phyloP scores from a whole-genome alignment of 2,797 vertebrate genomes.

The Spheniscus humboldti region DNA sequence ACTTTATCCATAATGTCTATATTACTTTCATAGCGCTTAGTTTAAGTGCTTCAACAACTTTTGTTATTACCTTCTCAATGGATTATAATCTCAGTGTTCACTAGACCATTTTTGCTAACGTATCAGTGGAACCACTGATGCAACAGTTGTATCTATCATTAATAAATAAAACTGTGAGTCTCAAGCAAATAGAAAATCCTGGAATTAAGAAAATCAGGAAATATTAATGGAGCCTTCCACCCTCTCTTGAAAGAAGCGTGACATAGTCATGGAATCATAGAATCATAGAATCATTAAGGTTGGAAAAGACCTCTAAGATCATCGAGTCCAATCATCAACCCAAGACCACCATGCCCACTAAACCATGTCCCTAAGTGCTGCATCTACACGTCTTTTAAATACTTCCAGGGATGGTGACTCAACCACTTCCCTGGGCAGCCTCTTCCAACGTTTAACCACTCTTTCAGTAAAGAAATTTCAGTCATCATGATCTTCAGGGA shows the following conservation, averaged over 20 bases:
- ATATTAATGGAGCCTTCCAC: background rate
- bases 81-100: background rate
- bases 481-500: background rate
- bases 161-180: background rate
- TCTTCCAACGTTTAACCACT: too few species aligned
- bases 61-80: background rate
- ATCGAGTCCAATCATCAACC: too few species aligned
- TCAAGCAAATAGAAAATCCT: background rate
- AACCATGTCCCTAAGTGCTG: too few species aligned
- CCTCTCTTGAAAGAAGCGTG: background rate
- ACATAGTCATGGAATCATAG: too few species aligned
- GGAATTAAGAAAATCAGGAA: background rate
- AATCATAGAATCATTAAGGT: too few species aligned
- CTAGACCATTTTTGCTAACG: background rate
- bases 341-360: too few species aligned
- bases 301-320: too few species aligned
- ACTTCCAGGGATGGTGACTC: too few species aligned
- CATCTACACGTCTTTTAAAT: too few species aligned
- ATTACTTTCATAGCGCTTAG: background rate
- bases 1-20: background rate
- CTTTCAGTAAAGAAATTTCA: too few species aligned
- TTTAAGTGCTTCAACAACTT: slow-evolving; percentile 17
- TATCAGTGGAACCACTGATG: background rate
- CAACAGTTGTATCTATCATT: background rate
- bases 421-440: too few species aligned